Conservation (phyloP, 2,888 invertebrate species). For the Coleophora flavipennella region DNA sequence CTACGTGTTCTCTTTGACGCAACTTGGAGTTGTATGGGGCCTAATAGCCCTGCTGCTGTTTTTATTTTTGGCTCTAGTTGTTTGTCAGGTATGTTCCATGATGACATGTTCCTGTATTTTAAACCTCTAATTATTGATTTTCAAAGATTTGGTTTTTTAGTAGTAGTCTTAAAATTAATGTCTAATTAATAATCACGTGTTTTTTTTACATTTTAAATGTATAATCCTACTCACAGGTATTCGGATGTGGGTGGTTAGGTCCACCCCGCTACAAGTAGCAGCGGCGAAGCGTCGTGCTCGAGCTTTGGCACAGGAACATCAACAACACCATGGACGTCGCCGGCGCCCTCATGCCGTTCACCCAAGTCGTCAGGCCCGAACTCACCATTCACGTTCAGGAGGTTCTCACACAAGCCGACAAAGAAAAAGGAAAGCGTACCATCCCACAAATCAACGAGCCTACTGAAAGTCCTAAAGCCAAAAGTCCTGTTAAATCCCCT, state of each 20-base stretch:
- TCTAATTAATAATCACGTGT: too few species aligned
- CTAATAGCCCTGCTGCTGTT: conserved; percentile 72
- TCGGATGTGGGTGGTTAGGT: conserved; percentile 80
- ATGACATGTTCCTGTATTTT: too few species aligned
- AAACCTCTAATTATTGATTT: too few species aligned
- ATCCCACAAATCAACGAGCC: conserved; percentile 60
- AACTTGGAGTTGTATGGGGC: conserved; percentile 80
- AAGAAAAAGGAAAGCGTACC: conserved; percentile 25
- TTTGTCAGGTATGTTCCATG: conserved; percentile 70
- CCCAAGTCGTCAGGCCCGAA: conserved; percentile 58
- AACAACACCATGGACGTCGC: conserved; percentile 71
- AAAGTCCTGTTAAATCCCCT: neutral
- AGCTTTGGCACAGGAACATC: conserved; percentile 69
- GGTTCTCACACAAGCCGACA: conserved; percentile 52
- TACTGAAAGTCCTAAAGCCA: neutral
- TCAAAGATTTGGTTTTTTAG: too few species aligned
- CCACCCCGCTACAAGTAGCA: conserved; percentile 78
- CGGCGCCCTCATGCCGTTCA: conserved; percentile 60
- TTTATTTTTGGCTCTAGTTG: conserved; percentile 72
- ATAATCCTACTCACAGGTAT: conserved; percentile 53
- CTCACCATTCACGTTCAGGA: conserved; percentile 61
- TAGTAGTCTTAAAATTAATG: too few species aligned
- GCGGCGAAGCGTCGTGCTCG: conserved; percentile 71
- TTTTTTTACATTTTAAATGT: too few species aligned
- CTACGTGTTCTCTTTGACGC: conserved; percentile 83